phyloP scores from a whole-genome alignment of 2,888 invertebrate genomes.

The Eupithecia vulgata region DNA sequence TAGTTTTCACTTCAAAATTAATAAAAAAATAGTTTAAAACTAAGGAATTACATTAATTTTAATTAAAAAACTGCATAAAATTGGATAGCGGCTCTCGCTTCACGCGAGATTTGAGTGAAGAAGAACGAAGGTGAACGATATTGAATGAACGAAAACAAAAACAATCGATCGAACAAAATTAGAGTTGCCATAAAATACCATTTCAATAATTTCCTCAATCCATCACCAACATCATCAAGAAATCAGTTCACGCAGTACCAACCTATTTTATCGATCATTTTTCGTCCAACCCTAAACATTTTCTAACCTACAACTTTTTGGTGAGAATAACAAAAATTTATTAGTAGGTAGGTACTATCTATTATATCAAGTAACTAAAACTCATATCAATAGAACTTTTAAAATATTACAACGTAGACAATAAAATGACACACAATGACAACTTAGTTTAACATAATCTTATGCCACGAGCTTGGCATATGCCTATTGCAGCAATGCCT shows the following conservation, averaged over 20 bases:
- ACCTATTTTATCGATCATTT: too few relatives aligned
- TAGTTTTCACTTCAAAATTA: slow-evolving; percentile 59
- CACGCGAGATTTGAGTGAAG: slow-evolving; percentile 43
- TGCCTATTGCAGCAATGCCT: too few relatives aligned
- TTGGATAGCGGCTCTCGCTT: slow-evolving; percentile 43
- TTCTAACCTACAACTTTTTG: too few relatives aligned
- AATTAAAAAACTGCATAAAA: slow-evolving; percentile 43
- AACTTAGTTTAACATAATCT: too few relatives aligned
- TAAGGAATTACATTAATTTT: slow-evolving; percentile 55
- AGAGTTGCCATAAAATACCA: slow-evolving; percentile 2
- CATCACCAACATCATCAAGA: neutral
- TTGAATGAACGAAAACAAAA: slow-evolving; percentile 25
- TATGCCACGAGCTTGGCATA: too few relatives aligned
- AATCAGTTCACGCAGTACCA: neutral
- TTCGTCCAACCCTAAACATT: too few relatives aligned
- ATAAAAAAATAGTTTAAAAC: slow-evolving; percentile 60
- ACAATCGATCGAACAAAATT: neutral
- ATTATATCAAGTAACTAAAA: too few relatives aligned
- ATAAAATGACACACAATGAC: too few relatives aligned
- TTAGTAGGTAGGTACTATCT: too few relatives aligned
- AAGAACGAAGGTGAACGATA: slow-evolving; percentile 26
- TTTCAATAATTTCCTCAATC: neutral
- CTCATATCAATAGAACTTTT: too few relatives aligned
- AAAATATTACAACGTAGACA: too few relatives aligned
- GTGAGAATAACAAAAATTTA: too few relatives aligned